phyloP scores from a whole-genome alignment of 2,797 vertebrate species.

The Mus minutoides region DNA sequence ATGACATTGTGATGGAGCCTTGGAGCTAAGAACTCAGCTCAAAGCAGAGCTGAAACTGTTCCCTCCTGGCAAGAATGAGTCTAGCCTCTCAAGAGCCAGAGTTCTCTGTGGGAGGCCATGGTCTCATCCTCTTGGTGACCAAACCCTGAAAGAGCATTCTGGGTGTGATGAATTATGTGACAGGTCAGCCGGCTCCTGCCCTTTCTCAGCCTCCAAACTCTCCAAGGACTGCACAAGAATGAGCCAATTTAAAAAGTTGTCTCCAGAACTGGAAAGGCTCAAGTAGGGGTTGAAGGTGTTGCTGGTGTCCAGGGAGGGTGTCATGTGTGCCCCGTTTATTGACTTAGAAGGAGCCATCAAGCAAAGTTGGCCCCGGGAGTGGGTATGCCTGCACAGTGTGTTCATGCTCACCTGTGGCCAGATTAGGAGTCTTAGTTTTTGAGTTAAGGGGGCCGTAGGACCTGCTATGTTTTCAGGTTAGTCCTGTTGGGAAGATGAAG shows the following conservation, averaged over 20 bases:
- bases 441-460: neutral
- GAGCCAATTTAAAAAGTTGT: neutral
- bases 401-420: neutral
- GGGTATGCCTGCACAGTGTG: rapidly evolving
- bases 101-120: rapidly evolving
- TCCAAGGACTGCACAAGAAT: rapidly evolving
- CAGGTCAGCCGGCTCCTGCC: neutral
- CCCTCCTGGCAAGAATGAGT: slow-evolving; percentile 84
- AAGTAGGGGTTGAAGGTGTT: neutral
- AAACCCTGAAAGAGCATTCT: rapidly evolving
- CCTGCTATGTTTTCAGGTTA: rapidly evolving
- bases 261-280: neutral
- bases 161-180: neutral
- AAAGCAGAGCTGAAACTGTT: slow-evolving; percentile 81
- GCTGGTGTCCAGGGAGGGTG: neutral
- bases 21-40: slow-evolving; percentile 88
- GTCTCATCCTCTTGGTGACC: neutral
- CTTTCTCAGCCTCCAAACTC: neutral
- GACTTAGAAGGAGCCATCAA: neutral
- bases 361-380: rapidly evolving
- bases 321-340: rapidly evolving
- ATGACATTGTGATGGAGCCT: slow-evolving; percentile 84
- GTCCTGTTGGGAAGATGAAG: neutral
- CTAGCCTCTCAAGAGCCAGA: neutral
- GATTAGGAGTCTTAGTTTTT: neutral